Conservation (phyloP, 1,140 invertebrate genomes). For the Chionoecetes opilio region DNA sequence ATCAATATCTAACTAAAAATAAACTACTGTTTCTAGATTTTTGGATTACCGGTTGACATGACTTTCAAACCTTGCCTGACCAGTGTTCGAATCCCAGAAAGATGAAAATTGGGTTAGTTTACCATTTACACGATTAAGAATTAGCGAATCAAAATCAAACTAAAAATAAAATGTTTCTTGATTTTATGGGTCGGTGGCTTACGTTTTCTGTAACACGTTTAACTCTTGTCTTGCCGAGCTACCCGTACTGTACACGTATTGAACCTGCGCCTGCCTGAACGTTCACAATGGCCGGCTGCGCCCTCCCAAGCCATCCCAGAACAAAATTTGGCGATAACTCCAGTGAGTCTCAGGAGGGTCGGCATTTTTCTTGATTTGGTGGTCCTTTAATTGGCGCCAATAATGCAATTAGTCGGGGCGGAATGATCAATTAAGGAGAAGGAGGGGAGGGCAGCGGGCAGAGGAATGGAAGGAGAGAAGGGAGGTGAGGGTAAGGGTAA, state of each 20-base stretch:
- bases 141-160: no score
- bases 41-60: no score
- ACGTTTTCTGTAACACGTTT: neutral
- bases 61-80: no score
- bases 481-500: conserved; percentile 41
- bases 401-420: conserved; percentile 75
- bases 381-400: conserved; percentile 78
- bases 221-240: neutral
- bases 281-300: neutral
- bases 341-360: conserved; percentile 52
- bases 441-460: conserved; percentile 40
- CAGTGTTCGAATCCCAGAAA: no score
- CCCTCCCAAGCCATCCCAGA: neutral
- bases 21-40: no score
- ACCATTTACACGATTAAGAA: no score
- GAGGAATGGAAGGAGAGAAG: neutral
- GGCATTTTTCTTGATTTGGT: conserved; percentile 67
- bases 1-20: no score
- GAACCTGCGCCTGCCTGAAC: no score
- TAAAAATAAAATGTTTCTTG: no score
- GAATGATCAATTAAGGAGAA: conserved; percentile 76
- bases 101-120: no score
- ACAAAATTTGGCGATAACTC: neutral
- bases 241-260: no score
- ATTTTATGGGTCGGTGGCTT: no score